phyloP scores from a whole-genome alignment of 2,113 vertebrate species.

The Toxostoma redivivum region DNA sequence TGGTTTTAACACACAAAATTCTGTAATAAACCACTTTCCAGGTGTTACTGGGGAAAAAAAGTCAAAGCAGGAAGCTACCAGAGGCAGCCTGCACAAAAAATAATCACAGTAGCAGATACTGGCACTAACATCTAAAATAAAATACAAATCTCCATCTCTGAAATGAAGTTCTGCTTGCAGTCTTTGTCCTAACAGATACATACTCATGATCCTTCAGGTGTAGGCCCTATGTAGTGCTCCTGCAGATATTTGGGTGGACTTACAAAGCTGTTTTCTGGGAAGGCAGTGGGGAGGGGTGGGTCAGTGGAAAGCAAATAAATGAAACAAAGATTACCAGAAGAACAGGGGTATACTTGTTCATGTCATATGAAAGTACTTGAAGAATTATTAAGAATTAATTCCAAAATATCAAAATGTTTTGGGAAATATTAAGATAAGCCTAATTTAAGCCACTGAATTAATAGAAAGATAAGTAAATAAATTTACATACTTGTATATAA shows the following conservation, averaged over 20 bases:
- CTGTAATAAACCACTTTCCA: not conserved
- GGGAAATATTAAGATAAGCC: not conserved
- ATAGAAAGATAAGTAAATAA: not conserved
- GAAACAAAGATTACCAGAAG: not conserved
- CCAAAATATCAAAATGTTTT: not conserved
- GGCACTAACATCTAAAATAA: not conserved
- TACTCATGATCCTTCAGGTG: not conserved
- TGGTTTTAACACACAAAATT: not conserved
- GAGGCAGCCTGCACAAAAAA: not conserved
- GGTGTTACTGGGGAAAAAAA: not conserved
- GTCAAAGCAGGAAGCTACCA: not conserved
- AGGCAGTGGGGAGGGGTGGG: accelerated
- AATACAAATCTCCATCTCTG: not conserved
- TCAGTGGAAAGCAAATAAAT: not conserved
- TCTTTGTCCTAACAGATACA: not conserved
- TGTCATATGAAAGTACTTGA: not conserved
- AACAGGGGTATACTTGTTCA: not conserved
- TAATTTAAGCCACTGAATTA: not conserved
- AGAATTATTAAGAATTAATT: not conserved
- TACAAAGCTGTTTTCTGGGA: not conserved
- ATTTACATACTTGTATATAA: not conserved
- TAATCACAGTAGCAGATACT: not conserved
- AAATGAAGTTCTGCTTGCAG: not conserved
- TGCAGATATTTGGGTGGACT: not conserved
- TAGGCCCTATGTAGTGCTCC: not conserved